These are phyloP conservation scores for Asbolus verrucosus DNA, from an alignment of 1,140 invertebrate species.

Conservation along the genomic window DNA sequence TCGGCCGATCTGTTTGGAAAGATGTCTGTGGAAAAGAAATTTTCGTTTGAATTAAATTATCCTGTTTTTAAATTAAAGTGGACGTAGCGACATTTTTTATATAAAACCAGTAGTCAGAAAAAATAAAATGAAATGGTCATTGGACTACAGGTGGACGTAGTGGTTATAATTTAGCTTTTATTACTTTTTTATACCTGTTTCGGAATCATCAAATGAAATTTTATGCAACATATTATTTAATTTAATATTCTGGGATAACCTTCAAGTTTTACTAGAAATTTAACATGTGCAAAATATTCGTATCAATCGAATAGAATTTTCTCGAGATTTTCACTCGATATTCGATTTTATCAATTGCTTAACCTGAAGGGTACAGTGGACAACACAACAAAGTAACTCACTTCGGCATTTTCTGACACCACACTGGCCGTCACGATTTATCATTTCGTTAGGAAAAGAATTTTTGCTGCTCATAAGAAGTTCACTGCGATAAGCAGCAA, in stretches of 20 bases:
- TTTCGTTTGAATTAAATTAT: constrained; percentile 41
- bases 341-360: no score
- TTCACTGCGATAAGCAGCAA: no score
- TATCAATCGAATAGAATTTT: no score
- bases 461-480: no score
- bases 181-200: constrained; percentile 37
- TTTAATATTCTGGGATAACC: constrained; percentile 30
- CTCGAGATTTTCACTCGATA: no score
- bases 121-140: constrained; percentile 55
- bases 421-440: no score
- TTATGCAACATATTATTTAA: constrained; percentile 39
- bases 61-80: constrained; percentile 63
- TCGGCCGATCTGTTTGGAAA: neutral
- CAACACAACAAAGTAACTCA: no score
- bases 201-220: constrained; percentile 38
- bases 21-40: neutral
- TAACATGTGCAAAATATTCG: constrained; percentile 6
- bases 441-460: no score
- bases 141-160: constrained; percentile 33
- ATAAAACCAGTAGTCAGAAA: constrained; percentile 64
- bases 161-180: constrained; percentile 34
- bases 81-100: constrained; percentile 62
- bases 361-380: no score
- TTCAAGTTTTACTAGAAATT: constrained; percentile 12
- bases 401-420: no score